Percentiles rank a stretch among this genome's conserved stretches.
Evolutionary conservation across 2,797 vertebrate species (phyloP).

Genomic region (Scyliorhinus canicula): DNA sequence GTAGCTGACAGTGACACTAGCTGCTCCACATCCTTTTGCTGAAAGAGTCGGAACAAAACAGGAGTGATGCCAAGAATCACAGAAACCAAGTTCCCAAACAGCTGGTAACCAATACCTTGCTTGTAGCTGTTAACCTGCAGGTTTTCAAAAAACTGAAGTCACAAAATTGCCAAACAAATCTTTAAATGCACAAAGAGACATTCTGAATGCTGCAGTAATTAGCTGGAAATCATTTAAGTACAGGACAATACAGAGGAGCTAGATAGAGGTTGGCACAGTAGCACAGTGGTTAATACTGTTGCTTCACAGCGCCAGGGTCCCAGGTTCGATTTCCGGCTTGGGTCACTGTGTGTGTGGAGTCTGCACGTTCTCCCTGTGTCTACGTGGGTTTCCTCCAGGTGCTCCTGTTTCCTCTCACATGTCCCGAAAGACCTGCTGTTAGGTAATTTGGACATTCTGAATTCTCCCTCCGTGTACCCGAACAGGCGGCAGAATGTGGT

Average conservation of each 20-base stretch:
- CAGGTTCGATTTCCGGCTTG: too few species aligned
- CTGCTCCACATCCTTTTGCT: conserved; percentile 81
- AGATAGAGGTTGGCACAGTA: too few species aligned
- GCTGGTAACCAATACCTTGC: conserved; percentile 91
- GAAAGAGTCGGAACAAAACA: conserved; percentile 79
- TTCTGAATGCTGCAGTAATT: background rate
- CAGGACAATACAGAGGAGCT: background rate
- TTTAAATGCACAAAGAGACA: background rate
- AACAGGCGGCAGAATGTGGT: too few species aligned
- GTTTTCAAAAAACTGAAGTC: conserved; percentile 37
- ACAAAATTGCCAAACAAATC: background rate
- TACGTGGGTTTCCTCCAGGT: too few species aligned
- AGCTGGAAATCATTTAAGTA: background rate
- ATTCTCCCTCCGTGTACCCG: too few species aligned
- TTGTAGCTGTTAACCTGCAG: conserved; percentile 81
- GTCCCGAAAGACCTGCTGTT: too few species aligned
- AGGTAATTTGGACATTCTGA: too few species aligned
- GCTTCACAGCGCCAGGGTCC: too few species aligned
- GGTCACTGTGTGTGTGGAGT: too few species aligned
- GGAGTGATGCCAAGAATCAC: conserved; percentile 84
- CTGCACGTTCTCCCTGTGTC: too few species aligned
- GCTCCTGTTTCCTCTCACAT: too few species aligned
- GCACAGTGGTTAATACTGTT: too few species aligned
- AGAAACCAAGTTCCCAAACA: conserved; percentile 85
- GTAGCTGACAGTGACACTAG: conserved; percentile 71